These are phyloP conservation scores for Ceratoteleas bidentatus DNA, from an alignment of 1,140 invertebrate genomes.

Conservation along the genomic window DNA sequence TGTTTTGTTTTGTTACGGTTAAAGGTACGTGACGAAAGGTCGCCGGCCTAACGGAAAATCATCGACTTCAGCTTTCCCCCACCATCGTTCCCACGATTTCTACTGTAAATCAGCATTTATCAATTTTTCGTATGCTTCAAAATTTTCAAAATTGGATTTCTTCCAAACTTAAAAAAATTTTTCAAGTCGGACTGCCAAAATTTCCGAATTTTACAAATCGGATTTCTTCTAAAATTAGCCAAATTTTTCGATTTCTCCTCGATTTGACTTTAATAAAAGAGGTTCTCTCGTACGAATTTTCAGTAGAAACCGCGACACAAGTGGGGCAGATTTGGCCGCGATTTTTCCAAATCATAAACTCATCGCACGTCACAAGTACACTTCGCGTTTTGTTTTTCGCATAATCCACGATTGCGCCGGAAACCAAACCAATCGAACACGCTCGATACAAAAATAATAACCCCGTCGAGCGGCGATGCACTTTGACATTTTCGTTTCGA, in stretches of 20 bases:
- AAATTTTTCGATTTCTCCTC: no score
- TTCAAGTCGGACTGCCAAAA: no score
- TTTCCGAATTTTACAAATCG: no score
- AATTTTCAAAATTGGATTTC: no score
- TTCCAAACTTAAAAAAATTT: no score
- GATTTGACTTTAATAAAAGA: no score
- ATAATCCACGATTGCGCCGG: constrained; percentile 24
- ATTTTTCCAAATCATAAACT: constrained; percentile 51
- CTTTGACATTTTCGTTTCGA: constrained; percentile 55
- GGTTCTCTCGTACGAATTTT: no score
- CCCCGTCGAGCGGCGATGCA: constrained; percentile 40
- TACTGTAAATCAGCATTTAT: no score
- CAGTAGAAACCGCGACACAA: neutral
- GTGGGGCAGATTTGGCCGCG: constrained; percentile 10
- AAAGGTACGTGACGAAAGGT: constrained; percentile 54
- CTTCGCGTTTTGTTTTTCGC: constrained; percentile 38
- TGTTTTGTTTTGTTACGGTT: constrained; percentile 41
- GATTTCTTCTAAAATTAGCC: no score
- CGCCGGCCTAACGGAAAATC: constrained; percentile 22
- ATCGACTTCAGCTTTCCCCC: neutral
- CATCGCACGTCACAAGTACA: constrained; percentile 48
- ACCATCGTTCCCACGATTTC: neutral
- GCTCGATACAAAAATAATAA: constrained; percentile 62
- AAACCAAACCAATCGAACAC: constrained; percentile 52
- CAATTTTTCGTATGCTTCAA: no score